Percentiles rank a stretch among this genome's conserved stretches.
These are phyloP conservation scores for Miniopterus natalensis DNA, from an alignment of 2,113 vertebrate species.

Conservation along the genomic window DNA sequence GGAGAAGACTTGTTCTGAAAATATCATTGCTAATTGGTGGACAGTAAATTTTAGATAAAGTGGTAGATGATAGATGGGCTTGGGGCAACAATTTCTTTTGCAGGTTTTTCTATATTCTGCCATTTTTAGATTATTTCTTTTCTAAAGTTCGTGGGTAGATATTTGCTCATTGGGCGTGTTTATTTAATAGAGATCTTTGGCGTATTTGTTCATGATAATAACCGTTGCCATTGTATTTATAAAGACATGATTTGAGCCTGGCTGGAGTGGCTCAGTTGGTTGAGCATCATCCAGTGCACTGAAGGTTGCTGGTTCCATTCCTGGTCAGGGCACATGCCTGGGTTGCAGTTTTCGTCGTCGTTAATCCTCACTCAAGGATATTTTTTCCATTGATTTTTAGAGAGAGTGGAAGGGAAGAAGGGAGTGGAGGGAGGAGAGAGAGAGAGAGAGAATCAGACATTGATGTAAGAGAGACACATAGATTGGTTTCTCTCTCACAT, in stretches of 20 bases:
- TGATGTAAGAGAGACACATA: no score
- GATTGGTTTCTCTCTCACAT: neutral
- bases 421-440: no score
- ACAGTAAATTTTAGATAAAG: neutral
- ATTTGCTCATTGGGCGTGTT: neutral
- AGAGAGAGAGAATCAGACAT: no score
- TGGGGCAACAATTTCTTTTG: conserved; percentile 1
- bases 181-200: neutral
- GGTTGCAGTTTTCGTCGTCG: neutral
- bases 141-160: conserved; percentile 43
- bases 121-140: conserved; percentile 33
- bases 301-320: neutral
- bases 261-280: neutral
- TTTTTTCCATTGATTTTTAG: no score
- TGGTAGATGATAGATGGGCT: neutral
- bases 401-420: no score
- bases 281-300: neutral
- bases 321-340: neutral
- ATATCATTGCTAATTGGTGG: neutral
- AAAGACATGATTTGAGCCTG: neutral
- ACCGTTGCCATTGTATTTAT: conserved; percentile 7
- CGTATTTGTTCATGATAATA: neutral
- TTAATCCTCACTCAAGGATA: no score
- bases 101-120: neutral
- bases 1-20: neutral